Evolutionary conservation across 2,888 invertebrate genomes (phyloP), one percentile per base, ranked within the genome.

Genomic region (Drosophila mercatorum): DNA sequence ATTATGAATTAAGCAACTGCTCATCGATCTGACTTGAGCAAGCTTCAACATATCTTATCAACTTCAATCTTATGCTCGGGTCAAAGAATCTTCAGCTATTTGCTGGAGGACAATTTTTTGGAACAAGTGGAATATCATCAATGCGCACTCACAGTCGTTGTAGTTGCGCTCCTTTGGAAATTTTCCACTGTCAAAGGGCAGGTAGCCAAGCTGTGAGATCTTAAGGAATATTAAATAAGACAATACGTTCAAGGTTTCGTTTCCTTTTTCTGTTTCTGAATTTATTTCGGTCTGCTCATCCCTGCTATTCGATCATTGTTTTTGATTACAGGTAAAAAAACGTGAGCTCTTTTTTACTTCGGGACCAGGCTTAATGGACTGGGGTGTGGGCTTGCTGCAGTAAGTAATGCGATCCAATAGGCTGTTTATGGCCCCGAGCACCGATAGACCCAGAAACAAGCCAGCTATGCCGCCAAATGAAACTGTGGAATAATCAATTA

Each of bases 401-500:
- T 72, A 76, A 41, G 59, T 22, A 44, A 89, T 70, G 40, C 67
- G 72, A 67, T 83, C 73, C 58, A 86, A 68, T 8, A 88, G 38
- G 11, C 66, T 46, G 61, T 89, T 83, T 5, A 90, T 65, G 12
- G 75, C 67, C 31, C 91, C 80, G 43, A 88, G 64, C 11, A 90
- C 70, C 2, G 90, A 91, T n/a, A 86, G 28, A 22, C 91, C 88
- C 49, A 90, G 61, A 41, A 88, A 80, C 17, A 91, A 59, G 6
- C 89, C 91, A 41, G 87, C 84, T 55, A 90, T 88, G 62, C 91
- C 89, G 34, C 89, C 89, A 58, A 72, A 82, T 5, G 90, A 84
- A 59, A 91, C 89, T 91, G 64, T n/a, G 31, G 3, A 36, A 2
- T 5, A 14, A 7, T 22, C 17, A 17, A 17, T 17, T 17, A 17